Evolutionary conservation across 2,888 invertebrate species (phyloP).

Genomic region (Sipunculus nudus): DNA sequence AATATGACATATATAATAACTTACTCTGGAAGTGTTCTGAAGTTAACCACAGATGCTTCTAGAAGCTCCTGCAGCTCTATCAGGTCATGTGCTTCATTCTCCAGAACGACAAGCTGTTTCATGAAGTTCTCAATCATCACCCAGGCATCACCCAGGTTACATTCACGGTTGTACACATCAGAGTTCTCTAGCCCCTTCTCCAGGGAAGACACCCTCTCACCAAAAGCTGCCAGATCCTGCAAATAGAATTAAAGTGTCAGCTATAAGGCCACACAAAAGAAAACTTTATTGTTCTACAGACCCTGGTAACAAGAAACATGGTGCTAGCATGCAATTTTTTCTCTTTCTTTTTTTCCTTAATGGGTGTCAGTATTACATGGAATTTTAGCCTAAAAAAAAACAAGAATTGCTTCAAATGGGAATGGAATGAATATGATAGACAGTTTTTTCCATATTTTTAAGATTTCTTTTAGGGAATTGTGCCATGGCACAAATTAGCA

Average conservation of each 20-base stretch:
- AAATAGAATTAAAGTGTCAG: neutral
- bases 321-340: too few relatives aligned
- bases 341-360: too few relatives aligned
- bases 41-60: slow-evolving; percentile 63
- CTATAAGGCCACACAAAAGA: neutral
- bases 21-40: slow-evolving; percentile 61
- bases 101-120: slow-evolving; percentile 56
- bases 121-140: slow-evolving; percentile 57
- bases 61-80: slow-evolving; percentile 65
- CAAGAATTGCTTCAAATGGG: too few relatives aligned
- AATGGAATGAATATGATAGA: too few relatives aligned
- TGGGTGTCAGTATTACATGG: too few relatives aligned
- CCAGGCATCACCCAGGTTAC: slow-evolving; percentile 55
- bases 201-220: slow-evolving; percentile 53
- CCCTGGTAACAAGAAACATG: neutral
- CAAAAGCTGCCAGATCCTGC: slow-evolving; percentile 64
- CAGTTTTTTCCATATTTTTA: too few relatives aligned
- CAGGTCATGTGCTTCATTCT: slow-evolving; percentile 65
- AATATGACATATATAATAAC: too few relatives aligned
- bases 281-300: neutral
- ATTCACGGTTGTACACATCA: slow-evolving; percentile 59
- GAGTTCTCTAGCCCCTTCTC: slow-evolving; percentile 56
- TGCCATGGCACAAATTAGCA: too few relatives aligned
- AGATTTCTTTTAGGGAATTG: too few relatives aligned
- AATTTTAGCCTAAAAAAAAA: too few relatives aligned